Percentiles rank a stretch among this genome's conserved stretches.
These are phyloP conservation scores for Tenebrio molitor DNA, from an alignment of 1,140 invertebrate species.

Conservation along the genomic window DNA sequence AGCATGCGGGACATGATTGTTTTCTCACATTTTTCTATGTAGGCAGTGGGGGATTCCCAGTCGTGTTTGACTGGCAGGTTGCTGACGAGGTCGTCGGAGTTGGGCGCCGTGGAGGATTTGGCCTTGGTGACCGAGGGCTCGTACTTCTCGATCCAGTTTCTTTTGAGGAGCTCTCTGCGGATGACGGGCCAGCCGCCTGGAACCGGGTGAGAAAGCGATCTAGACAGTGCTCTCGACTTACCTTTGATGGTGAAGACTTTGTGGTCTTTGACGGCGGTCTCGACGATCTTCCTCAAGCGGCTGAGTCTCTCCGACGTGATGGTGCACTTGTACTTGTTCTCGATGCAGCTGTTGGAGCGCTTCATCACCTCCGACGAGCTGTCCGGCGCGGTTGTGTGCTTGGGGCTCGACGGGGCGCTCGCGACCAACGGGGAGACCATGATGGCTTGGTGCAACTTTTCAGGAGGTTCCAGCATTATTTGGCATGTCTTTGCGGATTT, in stretches of 20 bases:
- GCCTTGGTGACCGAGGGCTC: slow-evolving; percentile 63
- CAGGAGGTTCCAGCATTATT: slow-evolving; percentile 39
- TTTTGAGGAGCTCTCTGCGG: slow-evolving; percentile 69
- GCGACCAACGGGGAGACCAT: slow-evolving; percentile 28
- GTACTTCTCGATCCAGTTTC: slow-evolving; percentile 77
- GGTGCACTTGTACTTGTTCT: slow-evolving; percentile 57
- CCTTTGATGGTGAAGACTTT: slow-evolving; percentile 70
- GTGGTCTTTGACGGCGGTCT: slow-evolving; percentile 68
- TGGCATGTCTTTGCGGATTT: slow-evolving; percentile 43
- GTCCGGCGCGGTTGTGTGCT: not conserved
- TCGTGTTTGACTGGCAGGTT: slow-evolving; percentile 69
- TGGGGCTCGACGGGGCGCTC: slow-evolving; percentile 49
- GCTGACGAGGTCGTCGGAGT: slow-evolving; percentile 61
- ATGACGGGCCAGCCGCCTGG: slow-evolving; percentile 68
- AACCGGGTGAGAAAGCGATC: not conserved
- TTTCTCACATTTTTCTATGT: slow-evolving; percentile 70
- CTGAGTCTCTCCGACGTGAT: slow-evolving; percentile 68
- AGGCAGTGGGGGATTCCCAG: slow-evolving; percentile 64
- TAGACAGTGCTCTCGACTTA: slow-evolving; percentile 51
- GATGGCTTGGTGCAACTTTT: slow-evolving; percentile 4
- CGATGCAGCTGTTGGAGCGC: slow-evolving; percentile 56
- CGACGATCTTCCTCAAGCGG: slow-evolving; percentile 67
- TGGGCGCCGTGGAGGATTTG: slow-evolving; percentile 9
- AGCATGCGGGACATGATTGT: slow-evolving; percentile 76
- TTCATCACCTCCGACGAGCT: slow-evolving; percentile 34